Evolutionary conservation across 2,888 invertebrate species (phyloP), one percentile per base, ranked within the genome.

Genomic region (Pomacea canaliculata): DNA sequence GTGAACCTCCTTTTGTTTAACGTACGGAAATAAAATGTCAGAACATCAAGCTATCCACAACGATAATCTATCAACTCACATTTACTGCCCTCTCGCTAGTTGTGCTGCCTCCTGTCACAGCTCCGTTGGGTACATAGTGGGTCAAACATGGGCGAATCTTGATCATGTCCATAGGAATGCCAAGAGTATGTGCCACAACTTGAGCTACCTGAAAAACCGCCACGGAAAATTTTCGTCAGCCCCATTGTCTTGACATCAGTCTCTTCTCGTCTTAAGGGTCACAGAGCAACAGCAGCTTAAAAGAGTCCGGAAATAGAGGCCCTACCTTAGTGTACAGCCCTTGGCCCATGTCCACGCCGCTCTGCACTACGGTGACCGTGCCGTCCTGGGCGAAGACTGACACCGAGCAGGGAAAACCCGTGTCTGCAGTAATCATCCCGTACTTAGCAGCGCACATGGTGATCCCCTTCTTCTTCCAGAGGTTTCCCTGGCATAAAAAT

Each of bases 381-480:
- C 91, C 91, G 60, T 91, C 91, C 8, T 79, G 75, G 59, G 84
- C 83, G 79, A 87, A 90, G n/a, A 96, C 93, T 13, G 83, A 77
- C 51, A 86, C 80, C 23, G 77, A 66, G 23, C 75, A 78, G 12
- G 78, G 74, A 63, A 77, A 80, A 13, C 81, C 76, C 12, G 27
- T 46, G 13, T 82, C 81, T 5, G 65, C 56, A 81, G 81, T 82
- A 62, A 92, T 82, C 7, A 94, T 91, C 0, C 93, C 93, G 91
- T 94, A 96, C 82, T 93, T 93, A 93, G 95, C 93, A 5, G 94
- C 93, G 16, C 93, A 91, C n/a, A 95, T 85, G 7, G 87, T 81
- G 60, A 91, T 76, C 12, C 90, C 96, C 49, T 93, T 93, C 88
- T 96, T 96, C 83, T 93, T 94, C 96, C 96, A 96, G 59, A 94